phyloP scores from a whole-genome alignment of 2,797 vertebrate genomes.

The Podargus strigoides region DNA sequence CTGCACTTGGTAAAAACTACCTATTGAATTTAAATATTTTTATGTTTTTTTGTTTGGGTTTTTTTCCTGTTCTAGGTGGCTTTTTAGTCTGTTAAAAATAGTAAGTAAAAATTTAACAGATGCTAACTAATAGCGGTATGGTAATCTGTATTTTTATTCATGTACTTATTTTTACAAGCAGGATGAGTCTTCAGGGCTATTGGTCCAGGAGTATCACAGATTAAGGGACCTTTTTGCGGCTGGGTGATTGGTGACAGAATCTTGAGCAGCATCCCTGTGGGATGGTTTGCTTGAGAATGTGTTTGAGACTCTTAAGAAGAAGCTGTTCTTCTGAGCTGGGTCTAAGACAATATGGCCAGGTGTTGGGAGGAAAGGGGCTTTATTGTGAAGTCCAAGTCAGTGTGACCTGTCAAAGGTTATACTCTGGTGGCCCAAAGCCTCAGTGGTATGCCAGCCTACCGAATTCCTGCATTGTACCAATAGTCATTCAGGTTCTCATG shows the following conservation, averaged over 20 bases:
- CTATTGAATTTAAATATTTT: not conserved
- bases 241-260: not conserved
- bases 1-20: not conserved
- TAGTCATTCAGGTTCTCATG: not conserved
- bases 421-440: not conserved
- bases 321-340: not conserved
- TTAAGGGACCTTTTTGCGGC: not conserved
- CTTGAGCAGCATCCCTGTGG: not conserved
- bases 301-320: not conserved
- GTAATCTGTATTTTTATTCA: not conserved
- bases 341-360: not conserved
- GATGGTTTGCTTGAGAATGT: not conserved
- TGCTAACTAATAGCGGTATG: not conserved
- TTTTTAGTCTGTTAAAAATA: not conserved
- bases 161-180: not conserved
- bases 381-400: not conserved
- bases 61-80: not conserved
- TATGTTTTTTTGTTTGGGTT: not conserved
- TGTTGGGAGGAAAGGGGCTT: not conserved
- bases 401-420: not conserved
- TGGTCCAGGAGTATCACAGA: not conserved
- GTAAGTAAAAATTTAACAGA: not conserved
- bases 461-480: not conserved
- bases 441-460: not conserved
- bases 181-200: not conserved